Percentiles rank a stretch among this genome's conserved stretches.
These are phyloP conservation scores for Sphaeridia pumilis DNA, from an alignment of 2,888 invertebrate genomes.

Conservation along the genomic window DNA sequence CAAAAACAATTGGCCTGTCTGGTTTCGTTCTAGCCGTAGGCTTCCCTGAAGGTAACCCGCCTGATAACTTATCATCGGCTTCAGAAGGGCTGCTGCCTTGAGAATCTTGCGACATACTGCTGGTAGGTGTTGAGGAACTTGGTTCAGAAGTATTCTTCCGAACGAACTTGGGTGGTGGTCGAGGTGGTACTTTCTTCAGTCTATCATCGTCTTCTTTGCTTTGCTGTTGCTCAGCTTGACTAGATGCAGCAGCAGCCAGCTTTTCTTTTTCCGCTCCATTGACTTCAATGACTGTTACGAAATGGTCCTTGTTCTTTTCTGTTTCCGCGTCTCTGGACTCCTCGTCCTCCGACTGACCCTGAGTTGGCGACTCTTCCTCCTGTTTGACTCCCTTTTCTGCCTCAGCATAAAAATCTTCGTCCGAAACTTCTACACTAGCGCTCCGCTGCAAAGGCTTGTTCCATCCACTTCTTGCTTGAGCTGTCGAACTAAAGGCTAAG, in stretches of 20 bases:
- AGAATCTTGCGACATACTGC: background rate
- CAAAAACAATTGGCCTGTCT: constrained; percentile 33
- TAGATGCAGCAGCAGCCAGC: constrained; percentile 19
- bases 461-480: background rate
- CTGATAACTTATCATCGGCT: background rate
- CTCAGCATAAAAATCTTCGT: background rate
- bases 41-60: constrained; percentile 1
- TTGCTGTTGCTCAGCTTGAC: constrained; percentile 18
- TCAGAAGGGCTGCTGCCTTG: background rate
- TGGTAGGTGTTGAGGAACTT: constrained; percentile 8
- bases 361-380: background rate
- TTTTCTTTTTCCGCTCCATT: constrained; percentile 50
- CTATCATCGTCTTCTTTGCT: constrained; percentile 22
- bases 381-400: constrained; percentile 36
- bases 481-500: constrained; percentile 27
- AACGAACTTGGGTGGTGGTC: constrained; percentile 39
- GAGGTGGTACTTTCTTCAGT: constrained; percentile 39
- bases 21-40: background rate
- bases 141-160: background rate
- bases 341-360: constrained; percentile 43
- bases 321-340: constrained; percentile 39
- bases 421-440: background rate
- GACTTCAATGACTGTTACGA: constrained; percentile 79
- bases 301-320: constrained; percentile 47
- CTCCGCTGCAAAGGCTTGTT: too few species aligned